Evolutionary conservation across 1,140 invertebrate species (phyloP).

Genomic region (Scaptomyza pallida): DNA sequence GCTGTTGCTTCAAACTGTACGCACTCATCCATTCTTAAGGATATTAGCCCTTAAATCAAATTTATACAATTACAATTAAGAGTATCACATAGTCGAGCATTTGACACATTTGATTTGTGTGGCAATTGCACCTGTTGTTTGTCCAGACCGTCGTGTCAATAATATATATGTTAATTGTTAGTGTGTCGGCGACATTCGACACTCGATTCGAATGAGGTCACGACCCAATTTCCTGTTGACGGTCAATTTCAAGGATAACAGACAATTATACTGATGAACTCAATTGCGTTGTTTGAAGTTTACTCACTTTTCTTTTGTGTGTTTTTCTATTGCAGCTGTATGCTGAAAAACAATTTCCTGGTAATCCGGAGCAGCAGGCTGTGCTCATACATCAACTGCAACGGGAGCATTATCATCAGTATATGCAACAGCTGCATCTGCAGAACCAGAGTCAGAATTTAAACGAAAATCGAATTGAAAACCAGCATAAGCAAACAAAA

Average conservation of each 20-base stretch:
- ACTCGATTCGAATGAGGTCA: conserved; percentile 42
- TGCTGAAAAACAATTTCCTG: conserved; percentile 97
- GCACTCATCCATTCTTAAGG: too few relatives aligned
- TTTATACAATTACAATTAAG: neutral
- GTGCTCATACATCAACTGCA: conserved; percentile 96
- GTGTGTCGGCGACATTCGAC: neutral
- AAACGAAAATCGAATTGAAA: conserved; percentile 18
- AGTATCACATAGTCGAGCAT: neutral
- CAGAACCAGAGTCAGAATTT: conserved; percentile 64
- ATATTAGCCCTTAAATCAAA: too few relatives aligned
- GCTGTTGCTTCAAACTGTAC: too few relatives aligned
- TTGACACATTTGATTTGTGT: neutral
- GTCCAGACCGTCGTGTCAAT: conserved; percentile 31
- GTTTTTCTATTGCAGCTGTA: conserved; percentile 86
- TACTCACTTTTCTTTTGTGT: neutral
- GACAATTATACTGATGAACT: neutral
- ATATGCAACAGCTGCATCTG: conserved; percentile 93
- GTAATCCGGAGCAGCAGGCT: conserved; percentile 95
- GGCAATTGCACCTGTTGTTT: conserved; percentile 37
- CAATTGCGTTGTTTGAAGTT: neutral
- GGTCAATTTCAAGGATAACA: conserved; percentile 6
- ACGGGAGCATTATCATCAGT: conserved; percentile 99
- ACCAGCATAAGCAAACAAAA: conserved; percentile 5
- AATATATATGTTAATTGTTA: conserved; percentile 37
- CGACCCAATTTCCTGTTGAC: conserved; percentile 26